phyloP scores from a whole-genome alignment of 2,113 vertebrate genomes.

The Rhegmatorhina hoffmannsi region DNA sequence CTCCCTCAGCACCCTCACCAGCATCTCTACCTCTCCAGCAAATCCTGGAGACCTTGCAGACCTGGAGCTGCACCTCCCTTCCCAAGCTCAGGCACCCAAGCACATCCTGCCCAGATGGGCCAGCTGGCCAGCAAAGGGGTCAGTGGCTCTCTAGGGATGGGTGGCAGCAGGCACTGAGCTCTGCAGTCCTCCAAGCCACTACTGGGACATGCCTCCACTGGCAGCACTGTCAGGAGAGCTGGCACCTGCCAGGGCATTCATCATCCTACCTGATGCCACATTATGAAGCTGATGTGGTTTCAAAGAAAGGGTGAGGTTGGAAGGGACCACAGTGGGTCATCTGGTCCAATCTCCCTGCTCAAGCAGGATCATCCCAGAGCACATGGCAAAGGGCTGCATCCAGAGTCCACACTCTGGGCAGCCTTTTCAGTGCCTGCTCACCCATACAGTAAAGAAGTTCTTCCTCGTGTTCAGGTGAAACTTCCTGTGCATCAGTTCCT shows the following conservation, averaged over 20 bases:
- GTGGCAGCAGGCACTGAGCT: neutral
- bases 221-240: accelerated
- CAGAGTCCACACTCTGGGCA: neutral
- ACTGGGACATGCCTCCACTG: accelerated
- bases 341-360: neutral
- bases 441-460: neutral
- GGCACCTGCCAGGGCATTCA: neutral
- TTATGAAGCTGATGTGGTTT: accelerated
- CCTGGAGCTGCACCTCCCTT: neutral
- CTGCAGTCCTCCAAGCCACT: neutral
- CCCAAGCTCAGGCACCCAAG: neutral
- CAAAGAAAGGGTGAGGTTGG: neutral
- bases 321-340: neutral
- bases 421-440: neutral
- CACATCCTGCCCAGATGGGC: neutral
- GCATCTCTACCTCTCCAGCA: neutral
- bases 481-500: neutral
- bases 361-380: neutral
- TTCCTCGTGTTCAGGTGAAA: neutral
- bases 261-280: neutral
- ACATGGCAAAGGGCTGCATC: neutral
- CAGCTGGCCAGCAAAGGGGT: neutral
- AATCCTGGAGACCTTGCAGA: neutral
- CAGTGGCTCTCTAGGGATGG: accelerated
- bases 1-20: neutral